Evolutionary conservation across 1,140 invertebrate genomes (phyloP).

Genomic region (Drosophila repleta): DNA sequence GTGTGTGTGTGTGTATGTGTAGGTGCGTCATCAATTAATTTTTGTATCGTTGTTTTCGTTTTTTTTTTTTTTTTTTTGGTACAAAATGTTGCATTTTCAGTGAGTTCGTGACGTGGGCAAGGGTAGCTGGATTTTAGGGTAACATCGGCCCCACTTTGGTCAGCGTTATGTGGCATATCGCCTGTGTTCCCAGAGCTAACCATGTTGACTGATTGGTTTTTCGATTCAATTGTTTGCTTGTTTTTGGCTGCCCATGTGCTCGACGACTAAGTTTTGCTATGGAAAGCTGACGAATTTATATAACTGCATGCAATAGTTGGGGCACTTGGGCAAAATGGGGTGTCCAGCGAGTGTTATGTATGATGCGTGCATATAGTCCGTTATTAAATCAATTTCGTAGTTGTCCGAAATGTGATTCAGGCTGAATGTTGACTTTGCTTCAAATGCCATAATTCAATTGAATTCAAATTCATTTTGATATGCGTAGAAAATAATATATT

Average conservation of each 20-base stretch:
- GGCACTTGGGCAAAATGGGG: no score
- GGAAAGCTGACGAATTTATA: conserved; percentile 4
- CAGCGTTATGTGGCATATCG: conserved; percentile 17
- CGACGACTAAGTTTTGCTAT: background rate
- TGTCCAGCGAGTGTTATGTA: conserved; percentile 1
- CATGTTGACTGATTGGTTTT: conserved; percentile 73
- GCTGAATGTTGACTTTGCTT: background rate
- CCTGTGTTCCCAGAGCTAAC: conserved; percentile 25
- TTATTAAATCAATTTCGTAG: background rate
- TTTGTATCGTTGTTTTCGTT: conserved; percentile 65
- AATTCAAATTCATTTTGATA: background rate
- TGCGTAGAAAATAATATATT: no score
- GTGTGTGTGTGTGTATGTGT: conserved; percentile 31
- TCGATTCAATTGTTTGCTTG: conserved; percentile 51
- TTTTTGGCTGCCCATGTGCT: conserved; percentile 19
- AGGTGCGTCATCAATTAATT: conserved; percentile 73
- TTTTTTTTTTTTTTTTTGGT: conserved; percentile 36
- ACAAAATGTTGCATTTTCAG: conserved; percentile 42
- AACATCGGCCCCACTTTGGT: background rate
- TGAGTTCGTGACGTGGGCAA: background rate
- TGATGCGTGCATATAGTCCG: background rate
- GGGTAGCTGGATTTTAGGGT: background rate
- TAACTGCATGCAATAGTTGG: background rate
- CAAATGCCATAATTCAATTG: background rate
- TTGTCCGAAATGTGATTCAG: background rate